These are phyloP conservation scores for Apostichopus leukothele DNA, from an alignment of 53 echinoderm and acorn worm genomes.

Conservation along the genomic window DNA sequence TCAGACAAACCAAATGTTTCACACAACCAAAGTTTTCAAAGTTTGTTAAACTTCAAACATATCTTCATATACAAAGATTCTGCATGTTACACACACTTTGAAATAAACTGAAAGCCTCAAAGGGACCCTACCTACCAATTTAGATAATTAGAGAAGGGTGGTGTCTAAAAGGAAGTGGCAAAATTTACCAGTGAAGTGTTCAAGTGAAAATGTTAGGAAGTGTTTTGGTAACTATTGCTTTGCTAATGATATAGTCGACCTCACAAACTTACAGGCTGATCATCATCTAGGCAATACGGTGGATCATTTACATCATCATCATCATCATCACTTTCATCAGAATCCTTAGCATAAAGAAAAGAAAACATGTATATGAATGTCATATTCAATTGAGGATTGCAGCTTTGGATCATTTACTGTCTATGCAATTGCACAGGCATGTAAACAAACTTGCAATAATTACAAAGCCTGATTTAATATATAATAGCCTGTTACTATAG, in stretches of 20 bases:
- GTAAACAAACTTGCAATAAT: no score
- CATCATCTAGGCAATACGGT: neutral
- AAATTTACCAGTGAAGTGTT: neutral
- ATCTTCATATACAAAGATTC: no score
- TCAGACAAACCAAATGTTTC: no score
- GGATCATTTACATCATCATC: neutral
- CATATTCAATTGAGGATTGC: no score
- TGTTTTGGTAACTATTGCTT: neutral
- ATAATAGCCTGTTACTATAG: no score
- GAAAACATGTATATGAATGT: no score
- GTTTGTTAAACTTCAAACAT: no score
- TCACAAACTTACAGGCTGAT: neutral
- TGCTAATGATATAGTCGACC: neutral
- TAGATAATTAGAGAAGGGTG: neutral
- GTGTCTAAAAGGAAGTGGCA: neutral
- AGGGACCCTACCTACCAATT: neutral
- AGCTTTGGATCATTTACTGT: no score
- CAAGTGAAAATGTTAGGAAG: neutral
- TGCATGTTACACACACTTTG: neutral
- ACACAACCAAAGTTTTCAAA: no score
- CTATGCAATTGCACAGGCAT: no score
- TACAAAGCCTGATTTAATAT: no score
- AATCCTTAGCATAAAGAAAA: neutral
- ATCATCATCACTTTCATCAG: neutral
- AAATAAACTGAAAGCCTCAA: neutral